Evolutionary conservation across 35 echinoderm and acorn worm genomes (phyloP), one percentile per base, ranked within the genome.

Genomic region (Holothuria glaberrima): DNA sequence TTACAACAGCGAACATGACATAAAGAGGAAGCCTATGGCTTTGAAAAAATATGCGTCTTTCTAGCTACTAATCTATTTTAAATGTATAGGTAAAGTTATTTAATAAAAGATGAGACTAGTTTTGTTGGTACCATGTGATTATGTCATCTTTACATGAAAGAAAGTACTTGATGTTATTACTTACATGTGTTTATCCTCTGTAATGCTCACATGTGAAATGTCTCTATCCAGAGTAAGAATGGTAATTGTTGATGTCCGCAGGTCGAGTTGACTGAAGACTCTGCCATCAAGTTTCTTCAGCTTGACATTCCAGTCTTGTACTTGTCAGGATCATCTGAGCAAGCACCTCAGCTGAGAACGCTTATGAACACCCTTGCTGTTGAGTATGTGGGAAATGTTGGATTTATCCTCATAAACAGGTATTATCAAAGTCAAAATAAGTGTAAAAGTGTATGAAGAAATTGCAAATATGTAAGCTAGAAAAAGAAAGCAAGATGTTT

Each of bases 331-430:
- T 48, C 74, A 78, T 14, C n/a, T 54, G 21, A 48, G 22, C 38
- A 78, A 6, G 29, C 50, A 12, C 44, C 36, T n/a, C 20, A 63
- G 28, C 56, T 86, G n/a, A 88, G 76, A 34, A 68, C 66, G 21
- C 19, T 87, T 9, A 60, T 88, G 52, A 22, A 88, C 12, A 63
- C 77, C 12, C 58, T 89, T 16, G 48, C 63, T 5, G 30, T 56
- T 25, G 64, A 36, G n/a, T 94, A 71, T 77, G 46, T 46, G 41
- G 93, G 93, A 24, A 94, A 88, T 36, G 28, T 94, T 16, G 83
- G 90, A 32, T 91, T 94, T 72, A 83, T 88, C 30, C 28, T 94
- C 22, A 58, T 91, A 44, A 63, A 88, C 72, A 80, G 89, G 93
- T 94, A 57, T 87, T n/a, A 70, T 65, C 18, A 41, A 12, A 28